Evolutionary conservation across 2,888 invertebrate genomes (phyloP), one percentile per base, ranked within the genome.

Genomic region (Uloborus plumipes): DNA sequence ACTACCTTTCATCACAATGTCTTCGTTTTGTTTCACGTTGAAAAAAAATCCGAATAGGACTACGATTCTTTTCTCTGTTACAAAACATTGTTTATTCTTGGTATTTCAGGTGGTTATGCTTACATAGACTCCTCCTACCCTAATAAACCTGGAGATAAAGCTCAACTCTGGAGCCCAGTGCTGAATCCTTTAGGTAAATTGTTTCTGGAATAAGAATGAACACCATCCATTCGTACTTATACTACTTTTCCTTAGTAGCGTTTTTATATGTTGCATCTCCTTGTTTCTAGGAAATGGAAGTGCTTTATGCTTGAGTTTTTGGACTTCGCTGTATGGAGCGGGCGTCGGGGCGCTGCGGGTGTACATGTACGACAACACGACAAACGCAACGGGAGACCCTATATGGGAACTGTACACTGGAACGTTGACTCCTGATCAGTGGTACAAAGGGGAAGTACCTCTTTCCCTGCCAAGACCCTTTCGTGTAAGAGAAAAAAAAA

Each of bases 391-490:
- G 6, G 86, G 87, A 62, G 87, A 88, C 73, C 87, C 89, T 61
- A 89, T 91, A 58, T 91, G 91, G 91, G 88, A 89, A 16, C 87
- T 91, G n/a, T 89, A 89, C 11, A 91, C 91, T 1, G 91, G 91
- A 85, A 90, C 91, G 16, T 91, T 91, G 1, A 91, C 91, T 85
- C 89, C 91, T 0, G 81, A 88, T 87, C 88, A 87, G 84, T 92
- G 91, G 91, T 91, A 91, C 87, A 90, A 91, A 86, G 91, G 91
- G 2, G 91, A 91, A 87, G 90, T 91, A 1, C 91, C 91, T n/a
- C 88, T 91, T 39, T 89, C 91, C 11, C 90, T 91, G 0, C 86
- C 89, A 4, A 88, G 89, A 31, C 88, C 89, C 18, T 90, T 89
- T 86, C 88, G 89, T 88, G 90, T 90, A 86, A 69, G 20, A n/a